Conservation (phyloP, 2,113 vertebrate genomes). For the Pseudorasbora parva region DNA sequence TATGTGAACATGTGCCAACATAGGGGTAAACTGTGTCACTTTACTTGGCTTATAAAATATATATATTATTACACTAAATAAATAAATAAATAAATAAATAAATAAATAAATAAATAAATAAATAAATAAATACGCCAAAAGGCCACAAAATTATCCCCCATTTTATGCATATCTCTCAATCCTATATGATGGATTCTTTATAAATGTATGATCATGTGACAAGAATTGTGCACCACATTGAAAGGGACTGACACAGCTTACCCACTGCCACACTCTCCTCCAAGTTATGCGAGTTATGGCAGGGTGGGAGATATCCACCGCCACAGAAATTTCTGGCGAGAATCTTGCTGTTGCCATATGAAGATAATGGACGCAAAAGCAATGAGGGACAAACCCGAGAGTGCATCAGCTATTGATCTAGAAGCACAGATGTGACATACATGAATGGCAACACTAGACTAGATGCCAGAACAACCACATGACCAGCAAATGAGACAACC, state of each 20-base stretch:
- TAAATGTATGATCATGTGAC: background rate
- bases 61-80: too few species aligned
- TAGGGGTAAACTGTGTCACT: background rate
- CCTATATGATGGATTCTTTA: background rate
- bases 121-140: background rate
- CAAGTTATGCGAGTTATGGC: background rate
- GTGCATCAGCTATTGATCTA: conserved; percentile 20
- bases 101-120: background rate
- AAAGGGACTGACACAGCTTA: background rate
- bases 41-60: background rate
- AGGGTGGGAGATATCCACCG: background rate
- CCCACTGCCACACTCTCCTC: background rate
- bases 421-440: conserved; percentile 21
- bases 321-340: background rate
- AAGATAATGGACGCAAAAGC: background rate
- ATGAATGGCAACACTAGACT: conserved; percentile 1
- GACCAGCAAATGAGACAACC: background rate
- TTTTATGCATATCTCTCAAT: background rate
- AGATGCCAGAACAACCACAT: background rate
- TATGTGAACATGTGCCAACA: background rate
- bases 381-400: conserved; percentile 19
- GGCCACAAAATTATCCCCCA: background rate
- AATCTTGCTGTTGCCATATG: background rate
- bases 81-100: background rate
- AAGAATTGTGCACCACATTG: background rate